Evolutionary conservation across 2,888 invertebrate species (phyloP).

Genomic region (Strigamia transsilvanica): DNA sequence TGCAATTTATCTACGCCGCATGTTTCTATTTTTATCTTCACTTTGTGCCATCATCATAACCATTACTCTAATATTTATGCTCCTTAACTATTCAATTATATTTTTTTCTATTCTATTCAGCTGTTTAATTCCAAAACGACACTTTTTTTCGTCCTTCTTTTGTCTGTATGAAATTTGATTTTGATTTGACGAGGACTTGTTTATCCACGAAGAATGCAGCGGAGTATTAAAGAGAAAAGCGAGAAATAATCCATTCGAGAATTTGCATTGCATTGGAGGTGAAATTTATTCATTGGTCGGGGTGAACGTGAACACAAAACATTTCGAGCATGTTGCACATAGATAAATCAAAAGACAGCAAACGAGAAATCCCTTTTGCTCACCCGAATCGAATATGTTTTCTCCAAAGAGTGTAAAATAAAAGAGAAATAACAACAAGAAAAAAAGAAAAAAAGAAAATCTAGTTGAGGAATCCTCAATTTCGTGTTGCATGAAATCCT

Average conservation of each 20-base stretch:
- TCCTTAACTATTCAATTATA: not conserved
- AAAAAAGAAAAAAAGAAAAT: not conserved
- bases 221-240: not conserved
- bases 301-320: conserved; percentile 39
- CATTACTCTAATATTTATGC: not conserved
- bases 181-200: not conserved
- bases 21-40: not conserved
- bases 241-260: not conserved
- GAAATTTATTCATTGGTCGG: conserved; percentile 47
- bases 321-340: conserved; percentile 25
- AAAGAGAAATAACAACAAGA: not conserved
- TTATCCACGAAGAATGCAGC: conserved; percentile 6
- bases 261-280: conserved; percentile 21
- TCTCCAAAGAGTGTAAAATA: not conserved
- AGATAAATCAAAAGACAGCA: conserved; percentile 46
- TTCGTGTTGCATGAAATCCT: conserved; percentile 3
- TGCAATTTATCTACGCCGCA: conserved; percentile 14
- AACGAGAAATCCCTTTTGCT: conserved; percentile 38
- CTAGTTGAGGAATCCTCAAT: not conserved
- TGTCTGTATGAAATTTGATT: not conserved
- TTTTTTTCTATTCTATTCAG: not conserved
- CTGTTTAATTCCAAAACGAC: not conserved
- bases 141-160: not conserved
- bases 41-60: not conserved
- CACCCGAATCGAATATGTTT: conserved; percentile 28